These are phyloP conservation scores for Drosophila paranaensis DNA, from an alignment of 2,888 invertebrate genomes.

Conservation along the genomic window DNA sequence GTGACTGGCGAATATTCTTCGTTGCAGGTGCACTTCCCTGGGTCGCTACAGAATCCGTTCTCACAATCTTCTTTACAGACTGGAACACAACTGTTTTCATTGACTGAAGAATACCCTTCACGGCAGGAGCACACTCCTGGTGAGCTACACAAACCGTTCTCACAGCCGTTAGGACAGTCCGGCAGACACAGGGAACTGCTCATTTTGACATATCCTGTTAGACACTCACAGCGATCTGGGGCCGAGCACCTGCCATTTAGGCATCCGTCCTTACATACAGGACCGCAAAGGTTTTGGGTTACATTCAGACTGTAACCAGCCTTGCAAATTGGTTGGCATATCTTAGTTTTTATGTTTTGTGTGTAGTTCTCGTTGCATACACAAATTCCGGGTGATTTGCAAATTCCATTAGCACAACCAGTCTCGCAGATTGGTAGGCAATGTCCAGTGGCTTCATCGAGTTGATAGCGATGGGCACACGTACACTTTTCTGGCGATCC, in stretches of 20 bases:
- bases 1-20: background rate
- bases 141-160: slow-evolving; percentile 10
- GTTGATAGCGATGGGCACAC: slow-evolving; percentile 58
- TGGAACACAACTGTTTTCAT: slow-evolving; percentile 17
- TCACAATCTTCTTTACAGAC: slow-evolving; percentile 17
- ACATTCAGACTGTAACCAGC: slow-evolving; percentile 35
- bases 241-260: slow-evolving; percentile 86
- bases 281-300: slow-evolving; percentile 40
- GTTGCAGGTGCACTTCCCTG: background rate
- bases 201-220: slow-evolving; percentile 85
- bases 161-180: slow-evolving; percentile 18
- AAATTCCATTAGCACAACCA: slow-evolving; percentile 80
- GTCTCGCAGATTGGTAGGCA: slow-evolving; percentile 77
- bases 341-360: slow-evolving; percentile 66
- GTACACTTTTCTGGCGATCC: slow-evolving; percentile 70
- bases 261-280: slow-evolving; percentile 68
- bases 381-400: slow-evolving; percentile 86
- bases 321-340: slow-evolving; percentile 74
- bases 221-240: slow-evolving; percentile 89
- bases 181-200: slow-evolving; percentile 78
- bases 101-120: slow-evolving; percentile 8
- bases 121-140: slow-evolving; percentile 31
- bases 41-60: slow-evolving; percentile 27
- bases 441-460: slow-evolving; percentile 42
- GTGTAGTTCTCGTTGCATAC: slow-evolving; percentile 86